Evolutionary conservation across 2,113 vertebrate species (phyloP).

Genomic region (Oncorhynchus nerka): DNA sequence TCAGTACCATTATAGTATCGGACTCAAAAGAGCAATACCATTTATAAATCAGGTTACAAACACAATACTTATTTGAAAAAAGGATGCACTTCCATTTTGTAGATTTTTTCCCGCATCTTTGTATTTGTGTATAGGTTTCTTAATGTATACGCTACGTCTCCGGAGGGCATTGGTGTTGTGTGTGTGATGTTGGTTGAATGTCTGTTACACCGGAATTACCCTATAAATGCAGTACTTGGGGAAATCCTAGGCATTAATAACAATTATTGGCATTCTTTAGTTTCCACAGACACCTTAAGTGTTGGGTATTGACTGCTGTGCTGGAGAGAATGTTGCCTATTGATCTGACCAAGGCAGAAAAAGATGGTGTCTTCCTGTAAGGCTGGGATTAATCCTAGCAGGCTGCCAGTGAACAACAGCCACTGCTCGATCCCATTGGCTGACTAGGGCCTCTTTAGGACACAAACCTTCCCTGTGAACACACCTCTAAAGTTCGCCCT

Average conservation of each 20-base stretch:
- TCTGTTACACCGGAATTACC: constrained; percentile 43
- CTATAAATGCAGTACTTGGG: constrained; percentile 52
- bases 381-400: constrained; percentile 56
- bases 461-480: constrained; percentile 13
- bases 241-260: constrained; percentile 68
- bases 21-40: background rate
- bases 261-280: constrained; percentile 70
- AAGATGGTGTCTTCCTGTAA: constrained; percentile 57
- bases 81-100: background rate
- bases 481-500: background rate
- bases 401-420: constrained; percentile 35
- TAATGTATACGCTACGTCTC: background rate
- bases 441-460: constrained; percentile 9
- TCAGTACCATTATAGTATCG: background rate
- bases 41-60: background rate
- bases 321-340: constrained; percentile 70
- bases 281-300: constrained; percentile 73
- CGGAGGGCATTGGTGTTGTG: constrained; percentile 12
- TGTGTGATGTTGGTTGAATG: constrained; percentile 26
- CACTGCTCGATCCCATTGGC: constrained; percentile 29
- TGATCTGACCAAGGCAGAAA: constrained; percentile 64
- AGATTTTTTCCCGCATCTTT: background rate
- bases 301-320: constrained; percentile 70
- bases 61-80: background rate
- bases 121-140: background rate